Conservation (phyloP, 2,797 vertebrate species). For the Gambusia yucatana region DNA sequence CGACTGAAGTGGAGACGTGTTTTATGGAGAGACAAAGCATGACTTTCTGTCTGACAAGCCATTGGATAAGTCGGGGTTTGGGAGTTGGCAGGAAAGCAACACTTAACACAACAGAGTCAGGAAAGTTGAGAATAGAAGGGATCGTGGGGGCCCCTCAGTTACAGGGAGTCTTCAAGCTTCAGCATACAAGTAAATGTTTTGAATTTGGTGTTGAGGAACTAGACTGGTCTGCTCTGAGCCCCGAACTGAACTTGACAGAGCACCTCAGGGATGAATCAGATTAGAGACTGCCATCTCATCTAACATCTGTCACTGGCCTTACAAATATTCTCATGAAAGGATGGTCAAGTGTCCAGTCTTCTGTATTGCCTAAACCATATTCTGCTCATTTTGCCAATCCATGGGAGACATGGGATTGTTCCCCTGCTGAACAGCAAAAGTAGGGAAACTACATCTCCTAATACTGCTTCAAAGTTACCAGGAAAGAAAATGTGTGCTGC, state of each 20-base stretch:
- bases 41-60: neutral
- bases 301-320: neutral
- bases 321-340: neutral
- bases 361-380: neutral
- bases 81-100: neutral
- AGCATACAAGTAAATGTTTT: neutral
- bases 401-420: neutral
- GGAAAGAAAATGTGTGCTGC: neutral
- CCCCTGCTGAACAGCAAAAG: neutral
- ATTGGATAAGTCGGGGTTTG: neutral
- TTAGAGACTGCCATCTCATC: neutral
- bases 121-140: neutral
- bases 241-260: neutral
- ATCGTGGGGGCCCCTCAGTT: neutral
- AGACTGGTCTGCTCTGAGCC: neutral
- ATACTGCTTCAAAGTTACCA: neutral
- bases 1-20: neutral
- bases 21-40: neutral
- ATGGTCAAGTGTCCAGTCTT: neutral
- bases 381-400: neutral
- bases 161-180: neutral
- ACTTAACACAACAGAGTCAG: neutral
- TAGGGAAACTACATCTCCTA: neutral
- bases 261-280: neutral
- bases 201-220: neutral